Evolutionary conservation across 2,797 vertebrate genomes (phyloP), one percentile per base, ranked within the genome.

Genomic region (Linurgus olivaceus): DNA sequence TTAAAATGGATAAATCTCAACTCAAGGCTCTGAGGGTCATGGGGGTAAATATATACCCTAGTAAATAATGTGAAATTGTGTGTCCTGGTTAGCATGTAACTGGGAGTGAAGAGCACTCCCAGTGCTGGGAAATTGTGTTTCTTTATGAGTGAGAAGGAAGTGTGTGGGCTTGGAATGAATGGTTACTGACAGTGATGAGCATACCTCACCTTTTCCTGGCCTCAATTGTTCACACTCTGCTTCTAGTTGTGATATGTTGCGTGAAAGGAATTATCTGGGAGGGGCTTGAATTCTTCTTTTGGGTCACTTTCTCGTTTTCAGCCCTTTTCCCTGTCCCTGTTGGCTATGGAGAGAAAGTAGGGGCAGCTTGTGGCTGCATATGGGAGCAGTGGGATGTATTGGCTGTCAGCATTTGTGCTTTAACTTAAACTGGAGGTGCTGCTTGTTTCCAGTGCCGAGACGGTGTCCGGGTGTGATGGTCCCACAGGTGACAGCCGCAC

Each of bases 401-500:
- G 58, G 24, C 71, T 87, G 26, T 50, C 71, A 51, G 63, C n/a
- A 16, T 65, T 79, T 87, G 33, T 59, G 26, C 50, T 55, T 40
- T 37, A 40, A 40, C 45, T 52, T 48, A 48, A 63, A 55, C 16
- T 37, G 52, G 15, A 73, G 15, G 21, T 51, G 12, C 10, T 44
- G 7, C 28, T 54, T 38, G 29, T 80, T 59, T 42, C 54, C 4
- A 2, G 13, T 40, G 23, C 54, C 51, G 26, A 44, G 23, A 14
- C 0, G 0, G 5, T 72, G 62, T 35, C 57, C 0, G 0, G 20
- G 12, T 54, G 5, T 1, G 3, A 9, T 51, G 31, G 26, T 50
- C 70, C 44, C 62, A 58, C 11, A 35, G 31, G 33, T 78, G 42
- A 57, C 10, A 72, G 29, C 28, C 47, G 38, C 33, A 10, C 54